Evolutionary conservation across 2,888 invertebrate species (phyloP).

Genomic region (Isotomurus palustris): DNA sequence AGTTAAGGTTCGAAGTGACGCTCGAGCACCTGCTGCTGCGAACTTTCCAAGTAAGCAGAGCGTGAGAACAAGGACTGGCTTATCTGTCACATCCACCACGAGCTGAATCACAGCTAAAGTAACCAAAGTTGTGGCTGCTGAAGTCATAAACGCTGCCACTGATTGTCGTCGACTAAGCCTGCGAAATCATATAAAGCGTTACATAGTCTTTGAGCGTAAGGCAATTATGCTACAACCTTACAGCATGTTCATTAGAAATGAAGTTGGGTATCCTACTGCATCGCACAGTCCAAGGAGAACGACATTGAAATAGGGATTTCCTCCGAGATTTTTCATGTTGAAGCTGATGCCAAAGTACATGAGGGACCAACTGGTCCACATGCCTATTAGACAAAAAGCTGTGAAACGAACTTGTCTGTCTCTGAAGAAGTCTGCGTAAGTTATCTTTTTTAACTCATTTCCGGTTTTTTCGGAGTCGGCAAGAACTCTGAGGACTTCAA

Average conservation of each 20-base stretch:
- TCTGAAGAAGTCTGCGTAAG: slow-evolving; percentile 25
- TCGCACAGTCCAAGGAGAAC: slow-evolving; percentile 29
- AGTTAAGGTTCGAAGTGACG: slow-evolving; percentile 24
- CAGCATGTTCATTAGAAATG: slow-evolving; percentile 7
- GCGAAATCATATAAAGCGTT: neutral
- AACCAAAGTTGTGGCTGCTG: slow-evolving; percentile 25
- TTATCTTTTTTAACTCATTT: slow-evolving; percentile 2
- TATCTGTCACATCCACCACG: slow-evolving; percentile 3
- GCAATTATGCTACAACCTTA: too few relatives aligned
- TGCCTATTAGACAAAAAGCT: slow-evolving; percentile 26
- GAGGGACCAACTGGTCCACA: slow-evolving; percentile 30
- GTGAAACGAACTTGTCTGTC: slow-evolving; percentile 13
- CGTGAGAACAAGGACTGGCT: slow-evolving; percentile 9
- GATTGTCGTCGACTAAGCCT: slow-evolving; percentile 34
- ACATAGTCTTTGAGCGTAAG: neutral
- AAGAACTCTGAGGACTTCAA: slow-evolving; percentile 16
- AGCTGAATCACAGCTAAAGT: slow-evolving; percentile 23
- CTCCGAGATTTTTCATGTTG: slow-evolving; percentile 35
- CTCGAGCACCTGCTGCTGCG: slow-evolving; percentile 31
- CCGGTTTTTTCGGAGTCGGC: slow-evolving; percentile 1
- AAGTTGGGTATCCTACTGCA: slow-evolving; percentile 31
- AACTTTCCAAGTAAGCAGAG: slow-evolving; percentile 35
- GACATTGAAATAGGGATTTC: slow-evolving; percentile 30
- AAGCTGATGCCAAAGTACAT: slow-evolving; percentile 30
- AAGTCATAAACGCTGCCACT: slow-evolving; percentile 26